Base-by-base conservation (phyloP, 2,888 invertebrate genomes). In the Amphimallon solstitiale region DNA sequence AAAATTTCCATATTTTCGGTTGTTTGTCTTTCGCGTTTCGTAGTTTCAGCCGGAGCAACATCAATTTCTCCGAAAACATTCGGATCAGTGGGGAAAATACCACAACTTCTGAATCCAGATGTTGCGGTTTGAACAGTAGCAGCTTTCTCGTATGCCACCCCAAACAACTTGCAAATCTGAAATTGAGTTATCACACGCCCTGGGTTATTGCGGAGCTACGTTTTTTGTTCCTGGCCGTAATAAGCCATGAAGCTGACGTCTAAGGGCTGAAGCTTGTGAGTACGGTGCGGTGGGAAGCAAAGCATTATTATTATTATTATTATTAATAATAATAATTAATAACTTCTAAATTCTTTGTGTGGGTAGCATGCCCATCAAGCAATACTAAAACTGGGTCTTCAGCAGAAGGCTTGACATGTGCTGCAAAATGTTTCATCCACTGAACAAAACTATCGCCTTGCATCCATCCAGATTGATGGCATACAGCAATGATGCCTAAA, bases 221-320 rank as follows among this genome's bases (percentile, higher is more conserved):
- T 72, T n/a, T 62, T 38, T 21, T 75, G 65, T 63, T 75, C 74
- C 71, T 77, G 73, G 38, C 72, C 70, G 60, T 73, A 78, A 69
- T 68, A 76, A 0, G 74, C 75, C 15, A 69, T 73, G 66, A 76
- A 76, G 7, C 67, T 60, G 2, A 77, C 76, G 59, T 79, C 75
- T 4, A 77, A 70, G 56, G 80, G 74, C 73, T 81, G 76, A 70
- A 79, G 54, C 66, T 71, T 56, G 61, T 78, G 73, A 7, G 74
- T 77, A 63, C 73, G 74, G 54, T 75, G 80, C 15, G 79, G 78
- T 19, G 79, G 79, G 19, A 79, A 71, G 54, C 76, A 78, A 10
- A 81, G 61, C 23, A 81, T n/a, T n/a, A n/a, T n/a, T 54, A 34
- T 77, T 69, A 17, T 78, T 72, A 12, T 74, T 72, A 68, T 78